phyloP scores from a whole-genome alignment of 1,140 invertebrate genomes.

The Whitmania pigra region DNA sequence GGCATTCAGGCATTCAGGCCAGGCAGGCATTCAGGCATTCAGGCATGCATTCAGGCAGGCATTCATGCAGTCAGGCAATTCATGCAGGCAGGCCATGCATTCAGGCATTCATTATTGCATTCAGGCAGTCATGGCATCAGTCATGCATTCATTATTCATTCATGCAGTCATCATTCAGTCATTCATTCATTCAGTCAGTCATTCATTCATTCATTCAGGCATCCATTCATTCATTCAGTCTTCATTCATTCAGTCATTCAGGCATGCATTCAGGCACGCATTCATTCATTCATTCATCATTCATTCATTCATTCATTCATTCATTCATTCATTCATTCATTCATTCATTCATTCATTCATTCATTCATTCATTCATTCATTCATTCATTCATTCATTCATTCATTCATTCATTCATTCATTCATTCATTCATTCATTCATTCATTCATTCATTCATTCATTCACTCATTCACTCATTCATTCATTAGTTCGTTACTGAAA shows the following conservation, averaged over 20 bases:
- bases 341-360: neutral
- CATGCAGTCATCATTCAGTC: neutral
- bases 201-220: neutral
- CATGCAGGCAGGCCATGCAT: too few species aligned
- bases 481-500: neutral
- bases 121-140: too few species aligned
- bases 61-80: too few species aligned
- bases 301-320: constrained; percentile 8
- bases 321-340: constrained; percentile 11
- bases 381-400: neutral
- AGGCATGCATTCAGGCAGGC: too few species aligned
- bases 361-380: neutral
- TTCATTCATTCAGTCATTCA: constrained; percentile 6
- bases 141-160: too few species aligned
- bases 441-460: neutral
- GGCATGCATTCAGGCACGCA: neutral
- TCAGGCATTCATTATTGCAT: too few species aligned
- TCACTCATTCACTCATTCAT: neutral
- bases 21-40: too few species aligned
- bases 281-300: constrained; percentile 16
- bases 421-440: neutral
- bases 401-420: constrained; percentile 5
- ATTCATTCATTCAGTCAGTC: neutral
- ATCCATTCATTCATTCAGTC: constrained; percentile 8
- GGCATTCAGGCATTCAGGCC: too few species aligned